Conservation (phyloP, 2,888 invertebrate species). For the Drosophila yooni region DNA sequence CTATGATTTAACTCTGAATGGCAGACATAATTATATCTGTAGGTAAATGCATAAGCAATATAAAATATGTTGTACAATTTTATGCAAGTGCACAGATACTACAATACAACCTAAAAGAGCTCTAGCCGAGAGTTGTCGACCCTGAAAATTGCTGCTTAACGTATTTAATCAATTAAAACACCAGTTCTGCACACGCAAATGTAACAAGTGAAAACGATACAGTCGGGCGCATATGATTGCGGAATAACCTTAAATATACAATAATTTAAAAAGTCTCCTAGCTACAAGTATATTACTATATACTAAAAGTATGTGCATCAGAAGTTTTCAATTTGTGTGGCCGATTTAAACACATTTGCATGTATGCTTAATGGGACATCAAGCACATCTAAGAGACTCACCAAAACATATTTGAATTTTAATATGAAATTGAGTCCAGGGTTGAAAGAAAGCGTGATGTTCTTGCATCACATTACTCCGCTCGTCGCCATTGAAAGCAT, state of each 20-base stretch:
- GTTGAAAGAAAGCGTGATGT: slow-evolving; percentile 20
- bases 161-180: not conserved
- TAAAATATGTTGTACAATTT: not conserved
- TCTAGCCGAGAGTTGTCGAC: not conserved
- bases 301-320: not conserved
- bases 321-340: slow-evolving; percentile 28
- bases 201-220: not conserved
- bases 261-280: not conserved
- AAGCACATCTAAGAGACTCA: slow-evolving; percentile 37
- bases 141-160: not conserved
- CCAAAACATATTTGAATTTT: slow-evolving; percentile 33
- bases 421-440: slow-evolving; percentile 38
- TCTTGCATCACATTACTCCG: slow-evolving; percentile 39
- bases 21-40: slow-evolving; percentile 21
- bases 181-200: not conserved
- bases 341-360: slow-evolving; percentile 28
- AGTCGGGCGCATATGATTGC: not conserved
- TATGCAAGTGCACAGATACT: not conserved
- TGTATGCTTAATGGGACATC: slow-evolving; percentile 45
- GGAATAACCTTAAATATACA: not conserved
- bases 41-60: slow-evolving; percentile 14
- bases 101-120: not conserved
- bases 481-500: slow-evolving; percentile 37
- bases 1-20: slow-evolving; percentile 16
- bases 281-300: not conserved